Conservation (phyloP, 1,140 invertebrate species). For the Trichonephila clavipes region DNA sequence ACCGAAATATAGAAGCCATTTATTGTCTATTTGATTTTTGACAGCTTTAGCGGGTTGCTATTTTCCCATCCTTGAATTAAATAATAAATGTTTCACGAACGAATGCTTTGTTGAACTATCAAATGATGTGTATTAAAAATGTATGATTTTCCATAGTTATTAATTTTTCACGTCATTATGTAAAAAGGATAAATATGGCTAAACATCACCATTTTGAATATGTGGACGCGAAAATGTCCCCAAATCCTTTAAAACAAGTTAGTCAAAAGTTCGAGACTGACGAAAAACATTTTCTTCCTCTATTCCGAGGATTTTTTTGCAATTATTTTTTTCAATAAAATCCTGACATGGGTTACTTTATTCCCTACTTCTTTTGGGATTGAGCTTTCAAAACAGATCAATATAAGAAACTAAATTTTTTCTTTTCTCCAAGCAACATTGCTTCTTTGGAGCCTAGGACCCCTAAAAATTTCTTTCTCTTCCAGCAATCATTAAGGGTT, state of each 20-base stretch:
- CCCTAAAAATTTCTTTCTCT: neutral
- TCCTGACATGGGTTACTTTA: neutral
- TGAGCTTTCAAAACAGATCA: slow-evolving; percentile 4
- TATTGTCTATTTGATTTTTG: too few species aligned
- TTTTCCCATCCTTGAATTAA: too few species aligned
- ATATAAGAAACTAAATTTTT: neutral
- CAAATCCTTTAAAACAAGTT: too few species aligned
- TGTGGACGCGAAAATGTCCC: neutral
- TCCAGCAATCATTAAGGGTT: neutral
- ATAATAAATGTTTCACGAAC: too few species aligned
- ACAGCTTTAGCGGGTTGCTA: too few species aligned
- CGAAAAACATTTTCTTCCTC: neutral
- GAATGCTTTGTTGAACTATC: too few species aligned
- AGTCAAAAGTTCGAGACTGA: neutral
- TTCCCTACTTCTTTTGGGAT: neutral
- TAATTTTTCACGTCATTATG: neutral
- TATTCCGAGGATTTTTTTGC: neutral
- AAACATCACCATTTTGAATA: neutral
- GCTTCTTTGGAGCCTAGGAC: neutral
- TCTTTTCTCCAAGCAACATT: neutral
- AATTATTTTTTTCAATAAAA: neutral
- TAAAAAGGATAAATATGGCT: neutral
- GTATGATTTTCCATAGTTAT: too few species aligned
- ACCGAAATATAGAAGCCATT: too few species aligned
- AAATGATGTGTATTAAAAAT: too few species aligned